These are phyloP conservation scores for Ethmia dodecea DNA, from an alignment of 2,888 invertebrate species.

Conservation along the genomic window DNA sequence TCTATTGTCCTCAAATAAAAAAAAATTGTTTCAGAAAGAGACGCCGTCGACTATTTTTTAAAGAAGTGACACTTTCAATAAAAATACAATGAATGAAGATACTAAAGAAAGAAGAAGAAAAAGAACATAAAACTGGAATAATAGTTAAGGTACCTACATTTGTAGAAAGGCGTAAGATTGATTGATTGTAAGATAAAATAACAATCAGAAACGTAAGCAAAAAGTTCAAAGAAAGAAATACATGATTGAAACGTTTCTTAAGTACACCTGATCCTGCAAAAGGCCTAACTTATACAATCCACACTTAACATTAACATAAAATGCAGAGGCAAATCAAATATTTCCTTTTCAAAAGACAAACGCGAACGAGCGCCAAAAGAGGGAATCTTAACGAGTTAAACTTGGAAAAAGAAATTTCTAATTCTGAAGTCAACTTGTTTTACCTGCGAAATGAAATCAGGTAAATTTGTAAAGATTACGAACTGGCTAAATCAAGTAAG, in stretches of 20 bases:
- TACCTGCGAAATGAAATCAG: conserved; percentile 14
- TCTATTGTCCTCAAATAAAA: too few species aligned
- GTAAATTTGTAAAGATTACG: conserved; percentile 11
- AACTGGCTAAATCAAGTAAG: conserved; percentile 13
- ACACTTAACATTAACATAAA: conserved; percentile 25
- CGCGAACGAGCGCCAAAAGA: conserved; percentile 9
- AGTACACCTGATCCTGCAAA: conserved; percentile 5
- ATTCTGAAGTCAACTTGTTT: conserved; percentile 26
- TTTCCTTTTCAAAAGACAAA: conserved; percentile 32
- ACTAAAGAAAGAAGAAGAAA: too few species aligned
- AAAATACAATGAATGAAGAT: too few species aligned
- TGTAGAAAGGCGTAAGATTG: too few species aligned
- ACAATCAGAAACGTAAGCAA: too few species aligned
- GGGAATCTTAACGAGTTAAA: conserved; percentile 26
- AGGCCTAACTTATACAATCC: conserved; percentile 8
- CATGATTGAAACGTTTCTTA: not conserved
- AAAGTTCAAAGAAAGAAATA: conserved; percentile 1
- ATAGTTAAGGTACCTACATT: too few species aligned
- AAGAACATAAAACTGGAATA: too few species aligned
- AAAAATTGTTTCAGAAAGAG: too few species aligned
- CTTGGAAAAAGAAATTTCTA: conserved; percentile 24
- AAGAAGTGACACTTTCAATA: too few species aligned
- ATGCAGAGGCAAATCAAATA: conserved; percentile 29
- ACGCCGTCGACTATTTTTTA: too few species aligned
- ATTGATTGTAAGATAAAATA: too few species aligned